Base-by-base conservation (phyloP, 2,113 vertebrate genomes). In the Ascaphus truei region DNA sequence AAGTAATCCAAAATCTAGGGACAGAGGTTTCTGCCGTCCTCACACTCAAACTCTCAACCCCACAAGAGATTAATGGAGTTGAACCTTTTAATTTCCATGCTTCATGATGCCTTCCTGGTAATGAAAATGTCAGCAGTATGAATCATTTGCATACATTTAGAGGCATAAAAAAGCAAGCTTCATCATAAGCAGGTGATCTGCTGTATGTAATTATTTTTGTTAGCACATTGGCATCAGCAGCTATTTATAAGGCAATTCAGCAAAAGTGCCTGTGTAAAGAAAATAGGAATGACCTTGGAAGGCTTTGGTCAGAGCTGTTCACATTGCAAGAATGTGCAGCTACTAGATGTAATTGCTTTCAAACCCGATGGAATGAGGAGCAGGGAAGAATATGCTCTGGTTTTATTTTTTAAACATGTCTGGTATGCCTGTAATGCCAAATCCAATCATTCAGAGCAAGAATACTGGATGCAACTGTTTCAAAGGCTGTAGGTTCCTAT, bases 191-290 rank as follows among this genome's bases (percentile, higher is more conserved):
- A 51, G 61, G 13, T 37, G 61, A 64, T 51, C 43, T 36, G 22
- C 47, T 37, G 20, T 34, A n/a, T 51, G 29, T 64, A 64, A 64
- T 65, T 51, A 65, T 27, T 39, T 53, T 50, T 53, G n/a, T 65
- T 39, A 52, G 62, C n/a, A 26, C 48, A 53, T 27, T 27, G n/a
- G 31, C 62, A 65, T 39, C 5, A 15, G 9, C 6, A 36, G 23
- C 22, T 37, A 52, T 52, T 37, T 65, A 51, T 53, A 65, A 37
- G 31, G 25, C 45, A 65, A 52, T 36, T 65, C 33, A 51, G 61
- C 61, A 34, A 51, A 48, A 23, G 33, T 22, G 34, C 22, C 34
- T 11, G 23, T 25, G 23, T 37, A 65, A 65, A 39, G 9, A 45
- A 52, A 52, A 39, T 52, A 25, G 25, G 30, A 58, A 37, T 52